Base-by-base conservation (phyloP, 2,888 invertebrate genomes). In the Dioctria linearis region DNA sequence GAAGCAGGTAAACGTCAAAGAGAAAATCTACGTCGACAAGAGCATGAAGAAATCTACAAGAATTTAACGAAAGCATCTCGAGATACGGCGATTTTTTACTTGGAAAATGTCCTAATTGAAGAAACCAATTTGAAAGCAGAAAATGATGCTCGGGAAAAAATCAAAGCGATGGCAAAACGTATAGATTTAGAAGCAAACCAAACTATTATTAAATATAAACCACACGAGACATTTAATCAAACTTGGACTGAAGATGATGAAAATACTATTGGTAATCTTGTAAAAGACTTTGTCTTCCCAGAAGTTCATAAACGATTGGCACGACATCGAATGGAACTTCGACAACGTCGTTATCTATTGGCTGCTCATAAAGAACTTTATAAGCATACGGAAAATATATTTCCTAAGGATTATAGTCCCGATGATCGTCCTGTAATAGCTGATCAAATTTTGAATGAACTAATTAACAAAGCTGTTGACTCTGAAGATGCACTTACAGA, bases 21-120 rank as follows among this genome's bases (percentile, higher is more conserved):
- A 71, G 96, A 96, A 86, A 92, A 94, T 83, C 90, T 93, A 79
- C 89, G 94, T 57, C 90, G 95, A 5, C 87, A 92, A 5, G 94
- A 95, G 85, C 93, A 95, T 83, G 95, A 96, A 84, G 94, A 95
- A 87, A 93, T 96, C 86, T 96, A 95, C 86, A 93, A 93, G 86
- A 93, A 94, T 89, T 90, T 90, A 37, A 83, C 85, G 59, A 42
- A 83, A 11, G 82, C 84, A 1, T 85, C 86, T 61, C 91, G 91
- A 85, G 91, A 91, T 59, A 90, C 91, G 0, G 91, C 93, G 0
- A 91, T 93, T 81, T 86, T 91, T 4, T 94, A 93, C 85, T 88
- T 94, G 59, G 90, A 92, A 83, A 91, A 92, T 83, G 90, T 94
- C 6, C 90, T 94, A 9, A 89, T 91, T 4, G 91, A 91, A 80